Percentiles rank a stretch among this genome's conserved stretches.
phyloP scores from a whole-genome alignment of 2,113 vertebrate genomes.

The Hemibagrus wyckioides region DNA sequence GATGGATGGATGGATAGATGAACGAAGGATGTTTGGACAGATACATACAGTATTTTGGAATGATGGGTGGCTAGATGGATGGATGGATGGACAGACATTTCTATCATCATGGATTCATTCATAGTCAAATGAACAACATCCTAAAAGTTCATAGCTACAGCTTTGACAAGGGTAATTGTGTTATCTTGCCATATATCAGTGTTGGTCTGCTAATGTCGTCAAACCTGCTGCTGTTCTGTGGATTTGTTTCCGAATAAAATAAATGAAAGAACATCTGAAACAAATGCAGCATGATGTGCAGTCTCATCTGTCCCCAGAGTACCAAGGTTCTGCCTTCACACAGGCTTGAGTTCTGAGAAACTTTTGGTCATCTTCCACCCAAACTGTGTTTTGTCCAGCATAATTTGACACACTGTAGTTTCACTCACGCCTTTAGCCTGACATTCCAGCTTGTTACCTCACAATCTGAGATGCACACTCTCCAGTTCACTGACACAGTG shows the following conservation, averaged over 20 bases:
- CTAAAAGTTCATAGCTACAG: background rate
- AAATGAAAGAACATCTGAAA: background rate
- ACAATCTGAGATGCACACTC: slow-evolving; percentile 22
- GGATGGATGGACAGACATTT: too few relatives aligned
- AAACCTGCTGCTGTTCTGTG: too few relatives aligned
- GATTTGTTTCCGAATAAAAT: background rate
- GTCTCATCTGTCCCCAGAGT: background rate
- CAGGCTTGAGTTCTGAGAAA: background rate
- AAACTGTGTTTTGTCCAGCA: slow-evolving; percentile 24
- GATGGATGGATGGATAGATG: too few relatives aligned
- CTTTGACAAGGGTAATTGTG: background rate
- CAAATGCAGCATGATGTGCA: background rate
- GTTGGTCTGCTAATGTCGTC: background rate
- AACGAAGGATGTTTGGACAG: too few relatives aligned
- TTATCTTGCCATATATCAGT: background rate
- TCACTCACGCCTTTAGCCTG: background rate
- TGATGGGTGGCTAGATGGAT: too few relatives aligned
- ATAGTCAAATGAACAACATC: background rate
- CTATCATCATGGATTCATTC: background rate
- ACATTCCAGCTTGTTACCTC: slow-evolving; percentile 46
- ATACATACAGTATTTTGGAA: too few relatives aligned
- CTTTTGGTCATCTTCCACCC: background rate
- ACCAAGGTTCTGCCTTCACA: background rate
- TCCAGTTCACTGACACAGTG: slow-evolving; percentile 44
- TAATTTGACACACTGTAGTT: slow-evolving; percentile 46